Base-by-base conservation (phyloP, 2,797 vertebrate genomes). In the Cyprinella venusta region DNA sequence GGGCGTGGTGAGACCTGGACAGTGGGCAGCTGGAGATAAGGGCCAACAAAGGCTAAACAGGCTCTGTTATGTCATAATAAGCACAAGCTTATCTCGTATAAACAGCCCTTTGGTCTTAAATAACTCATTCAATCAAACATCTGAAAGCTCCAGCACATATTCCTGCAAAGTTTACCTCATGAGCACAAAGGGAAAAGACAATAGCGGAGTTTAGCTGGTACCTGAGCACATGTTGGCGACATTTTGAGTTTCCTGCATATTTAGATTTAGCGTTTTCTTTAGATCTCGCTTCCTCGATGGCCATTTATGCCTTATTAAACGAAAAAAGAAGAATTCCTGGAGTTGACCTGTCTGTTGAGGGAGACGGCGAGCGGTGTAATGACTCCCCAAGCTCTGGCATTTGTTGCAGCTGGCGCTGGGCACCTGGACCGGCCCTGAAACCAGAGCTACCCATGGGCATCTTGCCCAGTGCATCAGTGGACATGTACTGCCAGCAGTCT, bases 381-480 rank as follows among this genome's bases (percentile, higher is more conserved):
- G 78, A 48, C 24, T 71, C 76, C 38, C 52, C 21, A 13, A 48
- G 38, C 24, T 48, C 61, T 70, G 71, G 79, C 59, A 84, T 84
- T 82, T 84, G 80, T 85, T 82, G 81, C 78, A 79, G 86, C 84
- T 87, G 86, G 45, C 40, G 3, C 40, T 42, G 67, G 75, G 77
- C 69, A 81, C 81, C 83, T 67, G 75, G 64, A 68, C 26, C 65
- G 9, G 52, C 61, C 56, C 59, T 85, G 81, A 81, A 85, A 79
- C 81, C 19, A 15, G 69, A 88, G 79, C 45, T 26, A 26, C n/a
- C 50, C 21, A 2, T 4, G 33, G 78, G 75, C 78, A 50, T 85
- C 65, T 15, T 52, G 85, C 64, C 84, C 56, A 75, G 61, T 68
- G 52, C 77, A 54, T 77, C 84, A 72, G 70, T 40, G 24, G 42